These are phyloP conservation scores for Holotrichia oblita DNA, from an alignment of 1,140 invertebrate genomes.

Conservation along the genomic window DNA sequence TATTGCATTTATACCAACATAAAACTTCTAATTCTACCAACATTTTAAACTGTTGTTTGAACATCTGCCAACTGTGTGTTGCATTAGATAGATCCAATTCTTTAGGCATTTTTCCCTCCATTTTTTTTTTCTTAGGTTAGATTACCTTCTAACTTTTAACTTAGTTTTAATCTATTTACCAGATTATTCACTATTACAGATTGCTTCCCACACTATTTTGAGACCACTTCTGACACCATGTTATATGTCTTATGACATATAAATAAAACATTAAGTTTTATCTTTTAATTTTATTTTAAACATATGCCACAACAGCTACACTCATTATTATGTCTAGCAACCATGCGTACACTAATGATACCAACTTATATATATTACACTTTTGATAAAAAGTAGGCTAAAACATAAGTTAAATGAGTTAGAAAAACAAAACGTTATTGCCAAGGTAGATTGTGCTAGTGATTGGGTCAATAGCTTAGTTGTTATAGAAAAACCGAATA, in stretches of 20 bases:
- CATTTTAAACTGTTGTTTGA: conserved; percentile 3
- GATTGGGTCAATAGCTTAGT: conserved; percentile 32
- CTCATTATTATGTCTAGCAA: background rate
- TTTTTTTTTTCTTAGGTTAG: background rate
- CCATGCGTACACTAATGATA: background rate
- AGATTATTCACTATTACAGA: too few relatives aligned
- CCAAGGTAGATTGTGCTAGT: conserved; percentile 45
- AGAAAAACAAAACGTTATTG: conserved; percentile 38
- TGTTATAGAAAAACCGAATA: conserved; percentile 42
- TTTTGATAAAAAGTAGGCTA: conserved; percentile 33
- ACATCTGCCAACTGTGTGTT: background rate
- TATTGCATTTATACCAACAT: too few relatives aligned
- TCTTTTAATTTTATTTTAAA: background rate
- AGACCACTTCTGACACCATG: too few relatives aligned
- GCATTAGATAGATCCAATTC: background rate
- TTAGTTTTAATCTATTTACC: too few relatives aligned
- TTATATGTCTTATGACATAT: conserved; percentile 7
- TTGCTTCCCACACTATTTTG: too few relatives aligned
- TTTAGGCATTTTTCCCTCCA: background rate
- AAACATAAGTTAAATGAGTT: conserved; percentile 33
- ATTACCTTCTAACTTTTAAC: too few relatives aligned
- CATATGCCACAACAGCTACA: background rate
- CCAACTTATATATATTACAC: background rate
- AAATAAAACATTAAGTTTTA: background rate
- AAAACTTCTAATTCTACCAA: too few relatives aligned